These are phyloP conservation scores for Prorops nasuta DNA, from an alignment of 1,140 invertebrate genomes.

Conservation along the genomic window DNA sequence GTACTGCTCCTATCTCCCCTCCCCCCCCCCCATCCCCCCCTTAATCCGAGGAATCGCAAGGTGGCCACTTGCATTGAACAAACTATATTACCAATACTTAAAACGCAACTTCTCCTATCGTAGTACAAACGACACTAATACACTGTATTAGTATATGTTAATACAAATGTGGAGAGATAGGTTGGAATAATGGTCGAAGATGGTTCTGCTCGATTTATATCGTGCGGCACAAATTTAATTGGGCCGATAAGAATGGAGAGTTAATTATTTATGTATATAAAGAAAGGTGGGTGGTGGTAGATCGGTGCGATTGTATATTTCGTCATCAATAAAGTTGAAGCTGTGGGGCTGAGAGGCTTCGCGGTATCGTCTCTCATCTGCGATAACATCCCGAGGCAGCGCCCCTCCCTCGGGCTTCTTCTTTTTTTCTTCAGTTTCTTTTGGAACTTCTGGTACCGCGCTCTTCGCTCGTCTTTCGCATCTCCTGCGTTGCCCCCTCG, in stretches of 20 bases:
- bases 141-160: neutral
- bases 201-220: slow-evolving; percentile 8
- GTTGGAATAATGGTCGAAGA: neutral
- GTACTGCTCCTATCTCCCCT: slow-evolving; percentile 9
- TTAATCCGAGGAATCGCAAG: no score
- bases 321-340: slow-evolving; percentile 38
- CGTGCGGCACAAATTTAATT: slow-evolving; percentile 30
- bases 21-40: neutral
- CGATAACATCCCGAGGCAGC: slow-evolving; percentile 27
- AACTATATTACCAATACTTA: no score
- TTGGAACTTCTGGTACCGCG: no score
- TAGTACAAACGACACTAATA: neutral
- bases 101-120: neutral
- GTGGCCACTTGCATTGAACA: no score
- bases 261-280: slow-evolving; percentile 42
- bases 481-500: no score
- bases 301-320: slow-evolving; percentile 35
- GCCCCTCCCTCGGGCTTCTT: neutral
- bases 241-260: slow-evolving; percentile 15
- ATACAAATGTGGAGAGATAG: neutral
- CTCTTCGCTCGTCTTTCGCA: neutral
- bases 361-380: slow-evolving; percentile 34
- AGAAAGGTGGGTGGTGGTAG: slow-evolving; percentile 24
- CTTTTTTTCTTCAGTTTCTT: no score
- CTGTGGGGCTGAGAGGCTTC: slow-evolving; percentile 15